Evolutionary conservation across 2,113 vertebrate species (phyloP), one percentile per base, ranked within the genome.

Genomic region (Abramis brama): DNA sequence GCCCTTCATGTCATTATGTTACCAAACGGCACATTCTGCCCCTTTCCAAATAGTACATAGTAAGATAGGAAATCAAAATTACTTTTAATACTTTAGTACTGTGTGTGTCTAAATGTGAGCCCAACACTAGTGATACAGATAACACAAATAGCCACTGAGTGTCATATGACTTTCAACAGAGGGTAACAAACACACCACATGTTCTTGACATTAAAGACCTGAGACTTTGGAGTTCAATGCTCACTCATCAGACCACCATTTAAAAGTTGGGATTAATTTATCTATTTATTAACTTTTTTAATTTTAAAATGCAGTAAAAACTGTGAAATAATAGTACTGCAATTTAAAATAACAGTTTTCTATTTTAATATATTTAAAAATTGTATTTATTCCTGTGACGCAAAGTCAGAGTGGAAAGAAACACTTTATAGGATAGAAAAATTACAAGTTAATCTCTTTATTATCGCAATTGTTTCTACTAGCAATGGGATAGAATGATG

Each of bases 121-220:
- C 33, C 6, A n/a, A n/a, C 21, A 13, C 30, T 39, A 7, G 52
- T 21, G 52, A 6, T 7, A 39, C 55, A 39, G 30, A 60, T 39
- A 39, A 59, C 33, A 39, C 30, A 59, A 36, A 59, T 39, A 79
- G 30, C 5, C 50, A 78, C 10, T 6, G 50, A 39, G 19, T 39
- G 39, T 59, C 33, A 60, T n/a, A 25, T 6, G 52, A 57, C 47
- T 36, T 52, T 43, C 39, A 43, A 60, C 21, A n/a, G 12, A 25
- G 77, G 33, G 12, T 33, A 60, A 60, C 19, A 77, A 17, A 79
- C 55, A 39, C 52, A 43, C 21, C 77, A 60, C 55, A 79, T 79
- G 55, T 43, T 60, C 23, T 25, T 60, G 55, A 60, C 77, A 60
- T 23, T 60, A 79, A n/a, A 79, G 4, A 45, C 25, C 36, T 17